phyloP scores from a whole-genome alignment of 2,797 vertebrate species.

The Sebastes jordani region DNA sequence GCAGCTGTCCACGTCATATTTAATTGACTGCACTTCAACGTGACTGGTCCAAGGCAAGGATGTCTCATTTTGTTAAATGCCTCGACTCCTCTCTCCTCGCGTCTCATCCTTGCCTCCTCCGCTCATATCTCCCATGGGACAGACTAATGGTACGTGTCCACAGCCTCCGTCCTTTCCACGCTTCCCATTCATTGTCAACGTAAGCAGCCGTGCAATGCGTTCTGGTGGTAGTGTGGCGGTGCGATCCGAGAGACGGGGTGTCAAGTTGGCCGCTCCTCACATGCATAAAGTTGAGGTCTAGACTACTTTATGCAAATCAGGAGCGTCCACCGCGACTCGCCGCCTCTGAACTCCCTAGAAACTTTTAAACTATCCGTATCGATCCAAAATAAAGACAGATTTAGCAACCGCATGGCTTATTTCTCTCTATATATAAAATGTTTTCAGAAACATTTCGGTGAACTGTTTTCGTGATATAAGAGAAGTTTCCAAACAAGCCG shows the following conservation, averaged over 20 bases:
- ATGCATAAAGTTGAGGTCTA: no score
- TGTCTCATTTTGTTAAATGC: background rate
- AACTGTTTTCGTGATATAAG: background rate
- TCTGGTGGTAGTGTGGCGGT: background rate
- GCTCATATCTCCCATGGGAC: background rate
- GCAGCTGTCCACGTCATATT: background rate
- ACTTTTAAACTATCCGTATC: no score
- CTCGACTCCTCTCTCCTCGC: background rate
- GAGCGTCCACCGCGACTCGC: no score
- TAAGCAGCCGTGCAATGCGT: background rate
- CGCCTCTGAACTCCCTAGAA: no score
- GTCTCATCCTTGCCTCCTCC: background rate
- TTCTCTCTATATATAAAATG: background rate
- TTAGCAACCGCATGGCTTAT: no score
- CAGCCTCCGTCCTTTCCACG: background rate
- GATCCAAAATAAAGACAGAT: no score
- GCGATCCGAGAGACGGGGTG: background rate
- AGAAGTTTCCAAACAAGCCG: background rate
- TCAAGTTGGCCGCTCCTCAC: no score
- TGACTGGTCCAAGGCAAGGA: background rate
- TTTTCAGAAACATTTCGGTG: background rate
- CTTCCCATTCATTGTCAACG: background rate
- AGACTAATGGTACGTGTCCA: background rate
- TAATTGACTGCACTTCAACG: background rate
- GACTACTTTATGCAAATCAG: no score